These are phyloP conservation scores for Misgurnus anguillicaudatus DNA, from an alignment of 2,113 vertebrate genomes.

Conservation along the genomic window DNA sequence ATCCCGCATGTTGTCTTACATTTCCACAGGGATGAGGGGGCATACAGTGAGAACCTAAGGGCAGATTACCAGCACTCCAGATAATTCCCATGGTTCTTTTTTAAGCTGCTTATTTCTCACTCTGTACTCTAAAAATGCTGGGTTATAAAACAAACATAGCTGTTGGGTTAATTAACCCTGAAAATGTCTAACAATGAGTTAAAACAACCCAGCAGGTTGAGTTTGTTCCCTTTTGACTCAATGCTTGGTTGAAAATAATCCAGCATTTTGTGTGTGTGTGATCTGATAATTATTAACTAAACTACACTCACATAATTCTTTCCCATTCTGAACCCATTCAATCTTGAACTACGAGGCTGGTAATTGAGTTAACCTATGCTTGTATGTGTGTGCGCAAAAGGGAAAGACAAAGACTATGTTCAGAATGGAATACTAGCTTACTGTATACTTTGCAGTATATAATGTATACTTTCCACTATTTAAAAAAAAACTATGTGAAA, in stretches of 20 bases:
- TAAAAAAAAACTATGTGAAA: neutral
- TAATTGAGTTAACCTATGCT: neutral
- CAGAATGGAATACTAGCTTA: neutral
- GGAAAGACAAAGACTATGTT: neutral
- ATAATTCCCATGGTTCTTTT: conserved; percentile 24
- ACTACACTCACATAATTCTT: conserved; percentile 5
- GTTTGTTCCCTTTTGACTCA: no score
- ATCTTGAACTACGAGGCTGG: neutral
- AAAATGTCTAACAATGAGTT: no score
- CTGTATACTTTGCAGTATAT: neutral
- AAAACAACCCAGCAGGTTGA: no score
- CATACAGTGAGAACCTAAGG: conserved; percentile 14
- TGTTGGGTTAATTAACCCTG: no score
- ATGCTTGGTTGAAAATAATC: no score
- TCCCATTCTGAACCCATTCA: neutral
- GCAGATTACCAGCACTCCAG: conserved; percentile 24
- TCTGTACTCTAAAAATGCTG: no score
- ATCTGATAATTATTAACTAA: conserved; percentile 6
- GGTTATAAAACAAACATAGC: no score
- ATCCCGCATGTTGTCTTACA: neutral
- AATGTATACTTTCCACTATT: neutral
- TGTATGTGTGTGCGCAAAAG: neutral
- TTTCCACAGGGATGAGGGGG: neutral
- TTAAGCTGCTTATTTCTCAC: no score
- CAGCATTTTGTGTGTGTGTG: neutral